A percentile compares a stretch with the other conserved stretches of the same genome.
Conservation (phyloP, 2,888 invertebrate species). For the Gonocerus acuteangulatus region DNA sequence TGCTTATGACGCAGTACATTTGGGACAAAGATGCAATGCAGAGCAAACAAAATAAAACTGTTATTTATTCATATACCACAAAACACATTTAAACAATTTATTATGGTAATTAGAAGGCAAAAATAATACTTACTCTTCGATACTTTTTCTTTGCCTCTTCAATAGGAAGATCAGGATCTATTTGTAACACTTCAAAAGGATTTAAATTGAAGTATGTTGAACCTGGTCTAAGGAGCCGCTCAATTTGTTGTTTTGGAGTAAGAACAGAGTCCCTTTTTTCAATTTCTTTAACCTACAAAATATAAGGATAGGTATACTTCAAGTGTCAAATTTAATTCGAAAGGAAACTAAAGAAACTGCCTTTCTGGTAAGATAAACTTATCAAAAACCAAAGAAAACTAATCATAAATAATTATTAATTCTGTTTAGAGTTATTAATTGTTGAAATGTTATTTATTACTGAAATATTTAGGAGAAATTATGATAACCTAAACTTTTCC, state of each 20-base stretch:
- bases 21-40: too few relatives aligned
- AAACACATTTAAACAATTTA: too few relatives aligned
- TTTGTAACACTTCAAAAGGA: constrained; percentile 85
- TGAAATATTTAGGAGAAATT: constrained; percentile 8
- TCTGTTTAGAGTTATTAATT: background rate
- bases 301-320: background rate
- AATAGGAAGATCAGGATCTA: constrained; percentile 79
- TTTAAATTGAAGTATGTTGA: constrained; percentile 98
- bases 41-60: too few relatives aligned
- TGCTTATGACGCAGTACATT: too few relatives aligned
- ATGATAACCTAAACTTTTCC: constrained; percentile 14
- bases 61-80: too few relatives aligned
- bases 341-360: too few relatives aligned
- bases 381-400: background rate
- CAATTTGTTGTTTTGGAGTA: constrained; percentile 95
- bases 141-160: constrained; percentile 96
- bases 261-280: constrained; percentile 94
- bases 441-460: too few relatives aligned
- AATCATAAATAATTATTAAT: background rate
- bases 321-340: background rate
- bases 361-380: too few relatives aligned
- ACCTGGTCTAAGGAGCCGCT: constrained; percentile 87
- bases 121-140: constrained; percentile 62
- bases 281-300: constrained; percentile 88
- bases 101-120: too few relatives aligned